Conservation (phyloP, 2,797 vertebrate genomes). For the Pangasius krempfi region DNA sequence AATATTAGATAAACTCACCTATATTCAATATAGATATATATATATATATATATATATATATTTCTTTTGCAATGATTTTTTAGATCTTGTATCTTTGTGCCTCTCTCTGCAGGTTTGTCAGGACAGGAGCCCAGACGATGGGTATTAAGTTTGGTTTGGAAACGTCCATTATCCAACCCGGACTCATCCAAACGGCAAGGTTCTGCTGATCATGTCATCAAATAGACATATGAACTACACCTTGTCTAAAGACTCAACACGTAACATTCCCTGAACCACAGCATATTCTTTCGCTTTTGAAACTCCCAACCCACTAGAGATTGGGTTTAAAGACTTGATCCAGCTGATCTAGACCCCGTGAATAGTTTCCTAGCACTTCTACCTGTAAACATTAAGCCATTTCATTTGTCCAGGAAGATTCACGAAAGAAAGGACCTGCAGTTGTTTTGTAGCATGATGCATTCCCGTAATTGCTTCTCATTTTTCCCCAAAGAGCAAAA, state of each 20-base stretch:
- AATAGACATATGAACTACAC: slow-evolving; percentile 55
- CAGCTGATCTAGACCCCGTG: neutral
- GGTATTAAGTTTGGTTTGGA: slow-evolving; percentile 59
- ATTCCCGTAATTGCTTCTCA: slow-evolving; percentile 12
- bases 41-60: neutral
- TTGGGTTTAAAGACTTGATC: slow-evolving; percentile 17
- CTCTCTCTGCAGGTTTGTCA: slow-evolving; percentile 55
- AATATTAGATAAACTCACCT: neutral
- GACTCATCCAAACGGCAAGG: slow-evolving; percentile 48
- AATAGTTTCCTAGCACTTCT: neutral
- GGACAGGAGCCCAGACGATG: slow-evolving; percentile 44
- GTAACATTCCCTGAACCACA: neutral
- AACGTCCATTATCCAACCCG: slow-evolving; percentile 38
- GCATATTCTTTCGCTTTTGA: slow-evolving; percentile 9
- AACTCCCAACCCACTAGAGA: slow-evolving; percentile 17
- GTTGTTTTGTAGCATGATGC: slow-evolving; percentile 3
- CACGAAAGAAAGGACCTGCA: neutral
- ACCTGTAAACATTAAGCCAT: neutral
- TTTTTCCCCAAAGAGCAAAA: neutral
- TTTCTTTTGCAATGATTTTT: neutral
- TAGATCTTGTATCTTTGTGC: slow-evolving; percentile 11
- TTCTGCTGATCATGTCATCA: slow-evolving; percentile 52
- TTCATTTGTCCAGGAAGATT: neutral
- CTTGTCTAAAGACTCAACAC: neutral
- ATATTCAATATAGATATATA: neutral